A percentile compares a stretch with the other conserved stretches of the same genome.
Conservation (phyloP, 2,888 invertebrate species). For the Lasius fuliginosus region DNA sequence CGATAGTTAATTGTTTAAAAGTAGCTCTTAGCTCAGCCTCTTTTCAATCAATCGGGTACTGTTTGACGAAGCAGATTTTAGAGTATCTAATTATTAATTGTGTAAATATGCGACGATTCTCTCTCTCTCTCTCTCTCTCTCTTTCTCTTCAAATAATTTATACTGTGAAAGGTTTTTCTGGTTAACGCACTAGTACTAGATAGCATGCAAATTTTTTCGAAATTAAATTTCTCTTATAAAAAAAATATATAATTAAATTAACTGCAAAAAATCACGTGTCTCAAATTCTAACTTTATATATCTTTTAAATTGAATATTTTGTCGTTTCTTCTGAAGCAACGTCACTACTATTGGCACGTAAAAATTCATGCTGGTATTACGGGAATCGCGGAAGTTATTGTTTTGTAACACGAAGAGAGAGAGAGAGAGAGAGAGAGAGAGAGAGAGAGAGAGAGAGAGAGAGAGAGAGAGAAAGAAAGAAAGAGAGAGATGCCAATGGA, state of each 20-base stretch:
- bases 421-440: neutral
- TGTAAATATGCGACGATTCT: neutral
- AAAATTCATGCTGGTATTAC: neutral
- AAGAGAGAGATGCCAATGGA: neutral
- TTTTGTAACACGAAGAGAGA: conserved; percentile 19
- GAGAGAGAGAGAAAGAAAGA: too few species aligned
- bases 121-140: neutral
- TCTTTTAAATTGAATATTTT: neutral
- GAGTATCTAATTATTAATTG: neutral
- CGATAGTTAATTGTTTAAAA: conserved; percentile 2
- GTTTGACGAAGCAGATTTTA: neutral
- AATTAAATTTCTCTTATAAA: neutral
- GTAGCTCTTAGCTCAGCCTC: neutral
- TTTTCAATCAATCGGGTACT: neutral
- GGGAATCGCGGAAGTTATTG: conserved; percentile 32
- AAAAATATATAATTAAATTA: neutral
- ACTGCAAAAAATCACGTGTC: neutral
- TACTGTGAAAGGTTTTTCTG: neutral
- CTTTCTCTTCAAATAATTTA: neutral
- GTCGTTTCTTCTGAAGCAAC: neutral
- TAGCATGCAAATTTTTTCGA: neutral
- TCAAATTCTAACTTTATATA: neutral
- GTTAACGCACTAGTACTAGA: neutral
- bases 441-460: too few species aligned
- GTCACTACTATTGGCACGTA: neutral